Evolutionary conservation across 2,888 invertebrate species (phyloP).

Genomic region (Melinopterus prodromus): DNA sequence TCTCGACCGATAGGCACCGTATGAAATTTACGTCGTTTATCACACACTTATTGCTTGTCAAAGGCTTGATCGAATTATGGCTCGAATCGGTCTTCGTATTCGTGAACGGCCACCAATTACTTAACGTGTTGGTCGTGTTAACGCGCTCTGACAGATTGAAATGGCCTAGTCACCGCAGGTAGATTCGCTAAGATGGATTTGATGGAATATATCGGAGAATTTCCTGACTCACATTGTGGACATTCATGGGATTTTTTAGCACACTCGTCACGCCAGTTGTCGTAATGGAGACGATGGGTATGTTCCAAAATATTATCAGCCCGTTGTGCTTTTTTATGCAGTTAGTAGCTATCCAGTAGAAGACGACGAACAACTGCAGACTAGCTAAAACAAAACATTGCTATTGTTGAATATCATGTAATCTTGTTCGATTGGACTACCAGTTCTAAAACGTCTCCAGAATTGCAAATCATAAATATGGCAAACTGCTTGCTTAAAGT

Average conservation of each 20-base stretch:
- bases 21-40: constrained; percentile 44
- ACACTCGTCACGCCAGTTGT: too few species aligned
- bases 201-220: not conserved
- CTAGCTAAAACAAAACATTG: too few species aligned
- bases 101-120: not conserved
- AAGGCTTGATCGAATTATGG: constrained; percentile 41
- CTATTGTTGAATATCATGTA: too few species aligned
- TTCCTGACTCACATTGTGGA: not conserved
- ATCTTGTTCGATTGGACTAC: too few species aligned
- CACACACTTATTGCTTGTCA: constrained; percentile 43
- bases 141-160: not conserved
- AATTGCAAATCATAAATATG: too few species aligned
- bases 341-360: too few species aligned
- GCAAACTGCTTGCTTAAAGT: too few species aligned
- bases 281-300: too few species aligned
- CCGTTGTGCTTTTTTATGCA: too few species aligned
- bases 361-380: too few species aligned
- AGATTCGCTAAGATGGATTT: not conserved
- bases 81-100: constrained; percentile 33
- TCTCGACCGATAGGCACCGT: not conserved
- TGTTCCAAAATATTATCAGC: too few species aligned
- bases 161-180: not conserved
- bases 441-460: too few species aligned
- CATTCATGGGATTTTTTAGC: not conserved
- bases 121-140: not conserved